Evolutionary conservation across 2,113 vertebrate species (phyloP).

Genomic region (Silurus asotus): DNA sequence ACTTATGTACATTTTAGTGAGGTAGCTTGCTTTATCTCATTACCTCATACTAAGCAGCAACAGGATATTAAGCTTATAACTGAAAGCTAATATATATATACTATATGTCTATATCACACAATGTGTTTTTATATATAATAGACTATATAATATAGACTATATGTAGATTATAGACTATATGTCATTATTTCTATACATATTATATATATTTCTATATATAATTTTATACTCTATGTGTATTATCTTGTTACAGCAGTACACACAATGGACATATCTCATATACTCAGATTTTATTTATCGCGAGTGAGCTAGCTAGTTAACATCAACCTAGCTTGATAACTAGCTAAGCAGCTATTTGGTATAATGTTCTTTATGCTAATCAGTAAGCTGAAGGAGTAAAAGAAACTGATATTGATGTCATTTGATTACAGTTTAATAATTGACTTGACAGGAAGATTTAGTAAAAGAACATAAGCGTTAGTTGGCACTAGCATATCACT

Average conservation of each 20-base stretch:
- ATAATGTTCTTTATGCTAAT: background rate
- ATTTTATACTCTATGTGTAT: too few species aligned
- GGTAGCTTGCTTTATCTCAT: too few species aligned
- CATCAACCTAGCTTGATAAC: background rate
- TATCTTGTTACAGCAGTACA: too few species aligned
- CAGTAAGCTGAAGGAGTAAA: background rate
- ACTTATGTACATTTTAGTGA: background rate
- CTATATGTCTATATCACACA: too few species aligned
- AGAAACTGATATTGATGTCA: background rate
- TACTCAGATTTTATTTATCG: background rate
- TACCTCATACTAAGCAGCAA: too few species aligned
- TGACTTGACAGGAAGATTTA: background rate
- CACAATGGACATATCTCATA: too few species aligned
- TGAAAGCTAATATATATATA: background rate
- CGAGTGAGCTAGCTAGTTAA: background rate
- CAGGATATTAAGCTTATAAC: background rate
- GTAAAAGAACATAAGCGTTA: background rate
- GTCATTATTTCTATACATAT: too few species aligned
- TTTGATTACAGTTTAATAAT: background rate
- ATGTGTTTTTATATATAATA: too few species aligned
- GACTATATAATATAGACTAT: too few species aligned
- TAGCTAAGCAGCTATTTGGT: too few species aligned
- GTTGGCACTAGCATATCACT: background rate
- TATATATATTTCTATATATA: too few species aligned
- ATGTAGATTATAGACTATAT: too few species aligned